phyloP scores from a whole-genome alignment of 1,140 invertebrate species.

The Forficula auricularia region DNA sequence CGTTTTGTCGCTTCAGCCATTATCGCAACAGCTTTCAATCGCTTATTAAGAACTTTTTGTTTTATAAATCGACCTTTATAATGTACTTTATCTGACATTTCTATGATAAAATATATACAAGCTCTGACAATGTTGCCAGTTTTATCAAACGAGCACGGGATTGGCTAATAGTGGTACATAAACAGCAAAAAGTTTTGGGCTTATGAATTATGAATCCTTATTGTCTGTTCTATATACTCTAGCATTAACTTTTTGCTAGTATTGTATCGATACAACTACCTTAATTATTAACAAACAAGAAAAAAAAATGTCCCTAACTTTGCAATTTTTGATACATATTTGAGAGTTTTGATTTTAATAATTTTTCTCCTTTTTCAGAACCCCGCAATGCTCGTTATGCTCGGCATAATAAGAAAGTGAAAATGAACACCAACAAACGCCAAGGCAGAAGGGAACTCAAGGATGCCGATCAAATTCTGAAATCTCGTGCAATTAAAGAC shows the following conservation, averaged over 20 bases:
- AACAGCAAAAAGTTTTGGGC: too few relatives aligned
- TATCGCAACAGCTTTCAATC: too few relatives aligned
- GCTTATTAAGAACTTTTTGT: too few relatives aligned
- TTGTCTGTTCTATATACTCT: too few relatives aligned
- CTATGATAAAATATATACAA: too few relatives aligned
- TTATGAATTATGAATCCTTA: background rate
- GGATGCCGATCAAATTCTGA: constrained; percentile 49
- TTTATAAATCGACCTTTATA: too few relatives aligned
- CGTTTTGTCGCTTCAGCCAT: too few relatives aligned
- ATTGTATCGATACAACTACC: background rate
- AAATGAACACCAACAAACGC: constrained; percentile 24
- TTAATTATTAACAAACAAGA: background rate
- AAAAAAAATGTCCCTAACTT: too few relatives aligned
- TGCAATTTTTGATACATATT: background rate
- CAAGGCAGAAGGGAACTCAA: constrained; percentile 37
- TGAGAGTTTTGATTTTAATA: background rate
- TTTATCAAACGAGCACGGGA: too few relatives aligned
- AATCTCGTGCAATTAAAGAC: constrained; percentile 37
- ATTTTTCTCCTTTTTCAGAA: constrained; percentile 14
- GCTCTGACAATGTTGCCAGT: too few relatives aligned
- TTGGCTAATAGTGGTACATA: too few relatives aligned
- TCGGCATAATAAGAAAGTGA: constrained; percentile 39
- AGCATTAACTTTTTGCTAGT: background rate
- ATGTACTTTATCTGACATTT: too few relatives aligned
- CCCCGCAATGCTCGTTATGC: constrained; percentile 36